Conservation (phyloP, 2,797 vertebrate species). For the Danio albolineatus region DNA sequence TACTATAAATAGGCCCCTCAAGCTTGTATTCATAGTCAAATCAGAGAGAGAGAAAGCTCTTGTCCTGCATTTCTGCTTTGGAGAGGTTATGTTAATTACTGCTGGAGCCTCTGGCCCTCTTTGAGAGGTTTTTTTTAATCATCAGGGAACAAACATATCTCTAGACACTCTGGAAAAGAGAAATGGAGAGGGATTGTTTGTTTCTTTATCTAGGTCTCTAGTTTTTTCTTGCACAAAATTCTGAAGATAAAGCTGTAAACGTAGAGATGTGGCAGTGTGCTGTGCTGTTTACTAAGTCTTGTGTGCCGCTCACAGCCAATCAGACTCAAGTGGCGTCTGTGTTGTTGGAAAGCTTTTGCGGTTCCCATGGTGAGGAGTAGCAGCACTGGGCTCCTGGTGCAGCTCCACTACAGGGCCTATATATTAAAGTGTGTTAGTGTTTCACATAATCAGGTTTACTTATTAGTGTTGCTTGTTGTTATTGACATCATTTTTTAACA, state of each 20-base stretch:
- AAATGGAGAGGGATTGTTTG: not conserved
- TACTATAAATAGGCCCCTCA: constrained; percentile 43
- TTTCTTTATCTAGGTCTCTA: not conserved
- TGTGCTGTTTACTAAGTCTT: constrained; percentile 26
- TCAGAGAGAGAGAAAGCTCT: constrained; percentile 40
- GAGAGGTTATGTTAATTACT: constrained; percentile 76
- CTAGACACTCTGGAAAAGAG: constrained; percentile 15
- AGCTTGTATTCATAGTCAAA: constrained; percentile 44
- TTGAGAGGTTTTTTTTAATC: constrained; percentile 43
- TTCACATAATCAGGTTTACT: not conserved
- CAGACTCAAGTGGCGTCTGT: constrained; percentile 19
- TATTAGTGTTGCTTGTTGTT: not conserved
- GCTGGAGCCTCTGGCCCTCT: constrained; percentile 56
- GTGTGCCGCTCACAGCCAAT: not conserved
- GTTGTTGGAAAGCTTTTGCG: constrained; percentile 39
- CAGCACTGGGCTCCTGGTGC: constrained; percentile 22
- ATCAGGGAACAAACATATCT: constrained; percentile 41
- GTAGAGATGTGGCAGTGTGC: not conserved
- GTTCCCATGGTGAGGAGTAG: constrained; percentile 47
- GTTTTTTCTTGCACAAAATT: constrained; percentile 2
- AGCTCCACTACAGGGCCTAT: constrained; percentile 22
- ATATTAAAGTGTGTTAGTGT: not conserved
- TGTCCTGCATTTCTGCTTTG: constrained; percentile 43
- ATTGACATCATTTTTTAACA: not conserved
- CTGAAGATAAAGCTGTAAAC: constrained; percentile 6